Percentiles rank a stretch among this genome's conserved stretches.
Evolutionary conservation across 1,140 invertebrate genomes (phyloP).

Genomic region (Microplitis demolitor): DNA sequence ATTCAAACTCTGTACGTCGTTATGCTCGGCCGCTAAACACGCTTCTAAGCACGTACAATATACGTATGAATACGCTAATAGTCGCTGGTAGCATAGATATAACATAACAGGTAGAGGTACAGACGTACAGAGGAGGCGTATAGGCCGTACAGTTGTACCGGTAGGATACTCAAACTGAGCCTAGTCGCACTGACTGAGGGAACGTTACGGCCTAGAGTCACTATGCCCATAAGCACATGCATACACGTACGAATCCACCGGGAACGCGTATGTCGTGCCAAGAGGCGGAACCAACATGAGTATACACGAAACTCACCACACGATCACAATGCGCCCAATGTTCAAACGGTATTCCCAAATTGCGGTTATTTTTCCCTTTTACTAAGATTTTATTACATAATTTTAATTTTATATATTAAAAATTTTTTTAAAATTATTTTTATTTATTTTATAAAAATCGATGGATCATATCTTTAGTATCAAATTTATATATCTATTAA

Average conservation of each 20-base stretch:
- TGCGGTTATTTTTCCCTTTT: slow-evolving; percentile 18
- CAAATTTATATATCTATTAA: no score
- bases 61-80: neutral
- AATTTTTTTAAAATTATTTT: no score
- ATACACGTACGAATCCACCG: neutral
- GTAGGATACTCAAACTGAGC: neutral
- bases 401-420: no score
- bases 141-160: no score
- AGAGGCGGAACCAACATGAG: slow-evolving; percentile 17
- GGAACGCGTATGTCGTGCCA: slow-evolving; percentile 20
- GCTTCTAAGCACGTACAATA: slow-evolving; percentile 14
- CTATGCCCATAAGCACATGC: neutral
- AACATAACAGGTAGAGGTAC: no score
- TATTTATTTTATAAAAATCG: no score
- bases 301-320: slow-evolving; percentile 4
- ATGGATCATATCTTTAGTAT: no score
- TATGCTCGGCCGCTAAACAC: slow-evolving; percentile 20
- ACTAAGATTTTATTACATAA: neutral
- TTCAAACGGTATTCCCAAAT: slow-evolving; percentile 27
- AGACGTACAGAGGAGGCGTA: no score
- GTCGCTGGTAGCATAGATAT: no score
- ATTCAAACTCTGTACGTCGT: slow-evolving; percentile 16
- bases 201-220: no score
- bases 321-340: slow-evolving; percentile 11
- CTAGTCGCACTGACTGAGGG: neutral